These are phyloP conservation scores for Setipinna tenuifilis DNA, from an alignment of 2,797 vertebrate species.

Conservation along the genomic window DNA sequence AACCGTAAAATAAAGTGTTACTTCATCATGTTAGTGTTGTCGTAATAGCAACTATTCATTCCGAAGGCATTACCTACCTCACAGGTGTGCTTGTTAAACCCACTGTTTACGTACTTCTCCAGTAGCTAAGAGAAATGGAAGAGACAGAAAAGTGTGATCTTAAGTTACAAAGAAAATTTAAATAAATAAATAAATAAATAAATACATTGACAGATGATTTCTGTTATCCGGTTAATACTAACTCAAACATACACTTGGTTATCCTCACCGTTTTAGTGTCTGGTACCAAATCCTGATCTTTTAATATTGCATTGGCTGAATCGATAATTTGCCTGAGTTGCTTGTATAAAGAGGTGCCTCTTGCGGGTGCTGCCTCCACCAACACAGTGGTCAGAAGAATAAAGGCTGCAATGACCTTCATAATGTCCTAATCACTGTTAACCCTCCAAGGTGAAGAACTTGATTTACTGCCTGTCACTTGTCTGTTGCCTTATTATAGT, in stretches of 20 bases:
- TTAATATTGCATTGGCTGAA: not conserved
- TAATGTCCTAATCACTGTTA: not conserved
- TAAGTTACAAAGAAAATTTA: not conserved
- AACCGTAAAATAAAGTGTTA: not conserved
- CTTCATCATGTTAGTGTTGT: not conserved
- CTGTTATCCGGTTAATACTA: too few species aligned
- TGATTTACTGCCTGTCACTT: not conserved
- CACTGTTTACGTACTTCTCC: not conserved
- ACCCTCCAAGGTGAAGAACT: not conserved
- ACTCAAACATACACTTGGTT: too few species aligned
- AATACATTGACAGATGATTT: too few species aligned
- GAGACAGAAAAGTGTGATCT: not conserved
- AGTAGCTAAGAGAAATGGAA: not conserved
- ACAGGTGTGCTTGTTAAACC: not conserved
- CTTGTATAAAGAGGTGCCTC: not conserved
- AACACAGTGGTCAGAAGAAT: slow-evolving; percentile 7
- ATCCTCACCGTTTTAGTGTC: too few species aligned
- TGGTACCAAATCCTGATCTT: not conserved
- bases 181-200: not conserved
- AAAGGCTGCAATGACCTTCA: not conserved
- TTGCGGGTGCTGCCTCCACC: not conserved
- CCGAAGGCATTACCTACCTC: not conserved
- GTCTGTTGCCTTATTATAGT: not conserved
- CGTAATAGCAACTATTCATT: not conserved
- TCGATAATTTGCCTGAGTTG: not conserved